Percentiles rank a stretch among this genome's conserved stretches.
Evolutionary conservation across 1,140 invertebrate species (phyloP).

Genomic region (Platyscapa corneri): DNA sequence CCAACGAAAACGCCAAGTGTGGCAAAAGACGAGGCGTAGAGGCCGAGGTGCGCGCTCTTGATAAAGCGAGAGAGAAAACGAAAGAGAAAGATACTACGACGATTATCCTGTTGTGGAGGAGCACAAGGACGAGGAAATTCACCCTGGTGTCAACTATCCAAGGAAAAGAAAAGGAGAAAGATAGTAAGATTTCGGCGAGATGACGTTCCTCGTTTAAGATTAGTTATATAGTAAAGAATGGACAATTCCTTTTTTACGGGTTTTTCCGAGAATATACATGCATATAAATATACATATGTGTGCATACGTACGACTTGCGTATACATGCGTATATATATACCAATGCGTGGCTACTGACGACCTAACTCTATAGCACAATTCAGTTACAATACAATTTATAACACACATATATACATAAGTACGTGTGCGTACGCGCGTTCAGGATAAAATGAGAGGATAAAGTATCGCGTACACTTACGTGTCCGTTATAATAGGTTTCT

Average conservation of each 20-base stretch:
- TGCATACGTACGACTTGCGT: no score
- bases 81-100: not conserved
- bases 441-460: conserved; percentile 13
- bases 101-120: conserved; percentile 14
- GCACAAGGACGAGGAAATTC: not conserved
- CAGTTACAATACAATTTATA: not conserved
- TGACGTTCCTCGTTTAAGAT: not conserved
- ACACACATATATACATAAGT: not conserved
- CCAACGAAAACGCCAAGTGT: conserved; percentile 22
- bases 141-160: not conserved
- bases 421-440: not conserved
- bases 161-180: not conserved
- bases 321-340: no score
- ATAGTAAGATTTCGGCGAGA: conserved; percentile 16
- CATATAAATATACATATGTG: no score
- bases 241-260: not conserved
- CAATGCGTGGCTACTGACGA: no score
- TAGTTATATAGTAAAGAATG: not conserved
- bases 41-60: not conserved
- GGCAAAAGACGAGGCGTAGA: not conserved
- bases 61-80: not conserved
- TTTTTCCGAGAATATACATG: not conserved
- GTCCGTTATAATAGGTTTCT: not conserved
- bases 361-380: no score
- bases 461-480: not conserved